Percentiles rank a stretch among this genome's conserved stretches.
Conservation (phyloP, 2,888 invertebrate species). For the Timema podura region DNA sequence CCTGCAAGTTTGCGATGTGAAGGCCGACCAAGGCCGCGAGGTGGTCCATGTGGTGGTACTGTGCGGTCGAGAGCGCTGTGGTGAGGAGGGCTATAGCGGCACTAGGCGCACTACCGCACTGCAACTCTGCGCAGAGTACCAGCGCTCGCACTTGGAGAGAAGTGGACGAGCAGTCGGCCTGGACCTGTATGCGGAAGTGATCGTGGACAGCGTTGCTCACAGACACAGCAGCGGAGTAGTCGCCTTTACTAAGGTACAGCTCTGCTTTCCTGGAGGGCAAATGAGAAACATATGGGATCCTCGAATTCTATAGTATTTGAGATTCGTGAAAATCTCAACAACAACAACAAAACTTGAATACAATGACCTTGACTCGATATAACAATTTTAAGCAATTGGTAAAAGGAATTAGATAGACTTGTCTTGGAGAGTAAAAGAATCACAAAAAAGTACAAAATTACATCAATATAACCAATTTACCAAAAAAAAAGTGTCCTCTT, state of each 20-base stretch:
- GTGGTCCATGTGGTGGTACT: constrained; percentile 71
- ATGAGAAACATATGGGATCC: neutral
- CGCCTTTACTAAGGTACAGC: constrained; percentile 44
- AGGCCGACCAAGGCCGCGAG: constrained; percentile 69
- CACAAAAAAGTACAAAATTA: too few relatives aligned
- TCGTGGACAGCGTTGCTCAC: constrained; percentile 52
- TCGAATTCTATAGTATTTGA: too few relatives aligned
- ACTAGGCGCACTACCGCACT: constrained; percentile 41
- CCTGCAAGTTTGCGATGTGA: constrained; percentile 72
- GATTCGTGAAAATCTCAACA: too few relatives aligned
- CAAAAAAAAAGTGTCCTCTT: too few relatives aligned
- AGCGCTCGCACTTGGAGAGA: constrained; percentile 61
- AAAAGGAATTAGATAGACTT: too few relatives aligned
- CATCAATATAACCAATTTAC: too few relatives aligned
- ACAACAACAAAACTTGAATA: too few relatives aligned
- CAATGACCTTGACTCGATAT: too few relatives aligned
- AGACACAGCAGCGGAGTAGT: constrained; percentile 43
- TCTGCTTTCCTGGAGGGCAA: constrained; percentile 41
- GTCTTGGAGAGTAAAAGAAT: too few relatives aligned
- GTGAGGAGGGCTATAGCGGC: constrained; percentile 51
- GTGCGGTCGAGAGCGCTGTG: constrained; percentile 69
- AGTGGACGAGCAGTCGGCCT: constrained; percentile 47
- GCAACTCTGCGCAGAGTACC: constrained; percentile 64
- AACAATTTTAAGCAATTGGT: too few relatives aligned
- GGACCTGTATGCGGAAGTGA: constrained; percentile 51